Base-by-base conservation (phyloP, 2,888 invertebrate species). In the Polyommatus icarus region DNA sequence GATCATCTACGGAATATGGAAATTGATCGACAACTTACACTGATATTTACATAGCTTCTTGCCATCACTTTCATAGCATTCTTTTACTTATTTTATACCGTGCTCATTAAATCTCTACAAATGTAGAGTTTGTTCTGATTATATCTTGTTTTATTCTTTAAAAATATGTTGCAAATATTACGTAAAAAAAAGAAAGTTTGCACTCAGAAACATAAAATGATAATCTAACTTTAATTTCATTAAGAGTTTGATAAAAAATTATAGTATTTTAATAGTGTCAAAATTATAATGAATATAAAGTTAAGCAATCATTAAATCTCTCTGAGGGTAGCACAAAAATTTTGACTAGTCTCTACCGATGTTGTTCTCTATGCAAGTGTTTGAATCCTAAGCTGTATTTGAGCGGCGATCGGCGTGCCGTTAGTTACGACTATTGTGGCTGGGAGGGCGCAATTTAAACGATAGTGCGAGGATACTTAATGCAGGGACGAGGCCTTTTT, bases 391-490 rank as follows among this genome's bases (percentile, higher is more conserved):
- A 80, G 81, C 82, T 83, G 80, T 78, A 81, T 81, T 83, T 80
- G 81, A 82, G 82, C 81, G 77, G 36, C 80, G 83, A 85, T 84
- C 87, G 85, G 86, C 86, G 88, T 85, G 87, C 84, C 87, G 89
- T 89, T 89, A 89, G 88, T 88, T 88, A 89, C 87, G 87, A 86
- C 82, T 83, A 85, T 84, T 84, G 84, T 83, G 80, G 82, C 81
- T 78, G 77, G 77, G 79, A 81, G 83, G 82, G 81, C 80, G 81
- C 79, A 78, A 79, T 80, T 81, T 78, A 78, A 79, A 87, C 87
- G 84, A 84, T 83, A 84, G 84, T 82, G 83, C 80, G 83, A 85
- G 86, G 84, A 84, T 82, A 72, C 84, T 82, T 85, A 84, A 84
- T 82, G 83, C 82, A 82, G 84, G 84, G 84, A 83, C 80, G 82